phyloP scores from a whole-genome alignment of 2,797 vertebrate genomes.

The Sebastes oblongus region DNA sequence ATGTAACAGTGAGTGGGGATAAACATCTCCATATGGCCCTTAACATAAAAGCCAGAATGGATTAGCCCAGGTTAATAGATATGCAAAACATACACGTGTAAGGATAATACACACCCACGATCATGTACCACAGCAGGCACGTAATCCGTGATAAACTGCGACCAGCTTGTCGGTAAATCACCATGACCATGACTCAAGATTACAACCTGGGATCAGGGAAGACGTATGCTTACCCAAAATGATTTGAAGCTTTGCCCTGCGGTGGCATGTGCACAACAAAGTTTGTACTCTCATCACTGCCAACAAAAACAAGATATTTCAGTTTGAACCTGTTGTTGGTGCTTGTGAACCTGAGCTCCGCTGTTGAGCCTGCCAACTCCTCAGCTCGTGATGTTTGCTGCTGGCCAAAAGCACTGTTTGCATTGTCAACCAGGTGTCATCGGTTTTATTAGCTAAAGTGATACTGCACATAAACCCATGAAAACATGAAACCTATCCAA shows the following conservation, averaged over 20 bases:
- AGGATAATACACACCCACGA: constrained; percentile 26
- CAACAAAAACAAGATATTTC: constrained; percentile 23
- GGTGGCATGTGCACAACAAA: neutral
- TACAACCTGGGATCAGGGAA: neutral
- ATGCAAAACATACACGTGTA: constrained; percentile 33
- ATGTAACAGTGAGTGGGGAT: constrained; percentile 5
- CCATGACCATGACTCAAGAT: constrained; percentile 10
- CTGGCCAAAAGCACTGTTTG: constrained; percentile 31
- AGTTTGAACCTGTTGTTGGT: constrained; percentile 13
- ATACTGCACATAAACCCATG: constrained; percentile 3
- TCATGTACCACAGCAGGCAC: neutral
- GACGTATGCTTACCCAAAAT: neutral
- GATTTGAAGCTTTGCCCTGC: neutral
- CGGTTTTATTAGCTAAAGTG: constrained; percentile 46
- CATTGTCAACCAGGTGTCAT: constrained; percentile 33
- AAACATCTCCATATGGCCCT: constrained; percentile 45
- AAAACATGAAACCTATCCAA: neutral
- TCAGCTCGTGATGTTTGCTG: constrained; percentile 3
- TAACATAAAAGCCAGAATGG: constrained; percentile 22
- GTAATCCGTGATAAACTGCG: constrained; percentile 31
- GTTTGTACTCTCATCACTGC: neutral
- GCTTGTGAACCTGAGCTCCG: neutral
- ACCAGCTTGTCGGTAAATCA: constrained; percentile 25
- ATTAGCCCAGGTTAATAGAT: constrained; percentile 52
- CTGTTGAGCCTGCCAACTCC: constrained; percentile 21